Evolutionary conservation across 2,797 vertebrate species (phyloP).

Genomic region (Spinibarbus caldwelli): DNA sequence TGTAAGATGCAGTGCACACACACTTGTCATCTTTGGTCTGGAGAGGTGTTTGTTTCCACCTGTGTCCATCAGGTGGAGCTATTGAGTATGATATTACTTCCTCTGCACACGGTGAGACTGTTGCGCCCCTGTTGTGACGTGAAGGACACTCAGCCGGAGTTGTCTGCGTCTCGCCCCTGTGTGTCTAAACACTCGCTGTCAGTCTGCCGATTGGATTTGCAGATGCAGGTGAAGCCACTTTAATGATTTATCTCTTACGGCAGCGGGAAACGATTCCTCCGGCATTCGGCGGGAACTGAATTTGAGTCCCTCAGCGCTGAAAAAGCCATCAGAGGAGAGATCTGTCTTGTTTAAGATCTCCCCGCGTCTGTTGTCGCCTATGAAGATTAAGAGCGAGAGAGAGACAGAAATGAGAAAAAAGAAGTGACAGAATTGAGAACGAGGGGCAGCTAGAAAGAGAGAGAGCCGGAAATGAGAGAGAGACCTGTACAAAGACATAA

Average conservation of each 20-base stretch:
- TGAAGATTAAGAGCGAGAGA: constrained; percentile 32
- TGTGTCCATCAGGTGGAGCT: constrained; percentile 62
- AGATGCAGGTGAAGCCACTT: constrained; percentile 50
- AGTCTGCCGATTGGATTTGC: constrained; percentile 53
- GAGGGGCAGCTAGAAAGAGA: background rate
- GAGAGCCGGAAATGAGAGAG: background rate
- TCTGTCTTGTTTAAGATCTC: constrained; percentile 38
- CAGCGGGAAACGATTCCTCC: constrained; percentile 34
- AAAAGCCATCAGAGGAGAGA: constrained; percentile 46
- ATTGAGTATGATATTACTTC: constrained; percentile 53
- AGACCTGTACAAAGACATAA: background rate
- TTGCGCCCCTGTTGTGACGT: constrained; percentile 36
- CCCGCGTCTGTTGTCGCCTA: constrained; percentile 29
- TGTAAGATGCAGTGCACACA: background rate
- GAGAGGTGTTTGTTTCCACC: background rate
- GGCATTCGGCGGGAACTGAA: constrained; percentile 12
- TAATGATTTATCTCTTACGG: constrained; percentile 43
- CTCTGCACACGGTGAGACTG: background rate
- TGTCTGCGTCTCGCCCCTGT: constrained; percentile 38
- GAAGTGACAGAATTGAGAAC: background rate
- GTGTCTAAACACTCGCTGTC: constrained; percentile 53
- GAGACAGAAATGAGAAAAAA: constrained; percentile 26
- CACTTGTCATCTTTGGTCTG: background rate
- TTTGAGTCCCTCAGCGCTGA: constrained; percentile 17
- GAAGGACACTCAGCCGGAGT: constrained; percentile 35